Evolutionary conservation across 2,113 vertebrate genomes (phyloP), one percentile per base, ranked within the genome.

Genomic region (Poecilia latipinna): DNA sequence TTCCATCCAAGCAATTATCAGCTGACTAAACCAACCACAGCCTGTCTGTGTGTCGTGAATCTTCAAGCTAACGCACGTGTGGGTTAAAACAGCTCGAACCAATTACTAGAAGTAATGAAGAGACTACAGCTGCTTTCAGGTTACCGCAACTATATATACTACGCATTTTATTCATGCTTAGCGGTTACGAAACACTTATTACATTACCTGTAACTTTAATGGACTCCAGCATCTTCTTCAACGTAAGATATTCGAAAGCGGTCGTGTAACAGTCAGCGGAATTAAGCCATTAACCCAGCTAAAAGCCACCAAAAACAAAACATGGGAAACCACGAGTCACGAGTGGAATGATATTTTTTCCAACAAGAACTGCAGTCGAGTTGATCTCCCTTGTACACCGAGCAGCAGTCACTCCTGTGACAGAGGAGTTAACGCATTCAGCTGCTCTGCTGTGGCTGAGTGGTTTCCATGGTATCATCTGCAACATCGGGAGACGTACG

Each of bases 171-270:
- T 26, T 60, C 22, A 60, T 60, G 57, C 57, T 26, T n/a, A 26
- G 8, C n/a, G 11, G 8, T n/a, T 24, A 60, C 8, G 3, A 26
- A 60, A 60, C 57, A 12, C n/a, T 61, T 61, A 61, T 12, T 61
- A 17, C 71, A 69, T 82, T 88, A 94, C 94, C 93, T 83, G 88
- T 94, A 0, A 93, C 91, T 73, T 92, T 79, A 60, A 92, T 94
- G 6, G 91, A 92, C 74, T 93, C 89, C 77, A 93, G 87, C 92
- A 93, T 94, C 64, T 60, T 86, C 65, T 63, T 63, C 17, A 6
- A 63, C 7, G 61, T 31, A 29, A 17, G 1, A 24, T 61, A 15
- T 12, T 61, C 13, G 28, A 29, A 61, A 61, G n/a, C 26, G 12
- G 15, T 17, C 1, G 26, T 61, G 28, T 61, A 31, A 29, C 26